Percentiles rank a stretch among this genome's conserved stretches.
phyloP scores from a whole-genome alignment of 1,140 invertebrate genomes.

The Chlorops oryzae region DNA sequence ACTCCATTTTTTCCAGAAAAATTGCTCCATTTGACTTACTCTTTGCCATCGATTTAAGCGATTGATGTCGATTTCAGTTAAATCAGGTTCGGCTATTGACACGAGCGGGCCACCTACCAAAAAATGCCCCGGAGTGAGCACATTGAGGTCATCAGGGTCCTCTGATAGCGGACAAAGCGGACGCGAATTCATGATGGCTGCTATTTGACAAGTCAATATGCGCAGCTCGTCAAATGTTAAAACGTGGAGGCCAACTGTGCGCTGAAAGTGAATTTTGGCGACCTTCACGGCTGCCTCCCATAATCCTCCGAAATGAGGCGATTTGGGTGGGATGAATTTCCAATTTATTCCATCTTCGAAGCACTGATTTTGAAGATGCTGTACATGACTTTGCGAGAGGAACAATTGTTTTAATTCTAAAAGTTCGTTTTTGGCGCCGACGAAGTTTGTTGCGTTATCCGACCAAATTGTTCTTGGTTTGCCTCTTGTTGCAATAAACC shows the following conservation, averaged over 20 bases:
- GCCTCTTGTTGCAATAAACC: too few species aligned
- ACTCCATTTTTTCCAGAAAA: constrained; percentile 12
- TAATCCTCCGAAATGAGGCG: too few species aligned
- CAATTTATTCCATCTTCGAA: too few species aligned
- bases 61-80: constrained; percentile 7
- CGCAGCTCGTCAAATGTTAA: constrained; percentile 9
- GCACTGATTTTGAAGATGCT: too few species aligned
- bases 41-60: constrained; percentile 8
- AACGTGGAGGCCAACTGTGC: neutral
- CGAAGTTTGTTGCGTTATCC: too few species aligned
- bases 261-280: constrained; percentile 10
- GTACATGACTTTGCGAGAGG: too few species aligned
- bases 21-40: constrained; percentile 3
- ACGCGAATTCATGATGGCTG: too few species aligned
- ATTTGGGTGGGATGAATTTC: too few species aligned
- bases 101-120: constrained; percentile 23
- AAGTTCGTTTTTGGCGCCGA: too few species aligned
- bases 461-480: neutral
- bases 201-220: too few species aligned
- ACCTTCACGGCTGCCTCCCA: constrained; percentile 8
- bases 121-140: constrained; percentile 9
- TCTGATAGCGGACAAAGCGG: constrained; percentile 9
- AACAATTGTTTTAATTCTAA: too few species aligned
- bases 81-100: constrained; percentile 22
- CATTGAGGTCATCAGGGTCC: constrained; percentile 4